phyloP scores from a whole-genome alignment of 1,140 invertebrate species.

The Caenorhabditis briggsae region DNA sequence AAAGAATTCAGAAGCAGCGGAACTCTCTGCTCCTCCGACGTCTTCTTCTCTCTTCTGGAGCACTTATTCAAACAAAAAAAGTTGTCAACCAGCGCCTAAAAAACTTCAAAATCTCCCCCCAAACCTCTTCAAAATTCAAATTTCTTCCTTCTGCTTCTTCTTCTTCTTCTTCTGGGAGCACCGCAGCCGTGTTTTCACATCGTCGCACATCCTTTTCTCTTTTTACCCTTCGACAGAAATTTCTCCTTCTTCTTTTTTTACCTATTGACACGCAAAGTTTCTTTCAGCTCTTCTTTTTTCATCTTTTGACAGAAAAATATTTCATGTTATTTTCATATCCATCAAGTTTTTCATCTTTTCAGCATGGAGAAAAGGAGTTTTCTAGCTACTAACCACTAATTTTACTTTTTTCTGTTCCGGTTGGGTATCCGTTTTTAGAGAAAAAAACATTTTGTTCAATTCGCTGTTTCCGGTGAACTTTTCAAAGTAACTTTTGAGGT shows the following conservation, averaged over 20 bases:
- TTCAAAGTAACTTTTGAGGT: no score
- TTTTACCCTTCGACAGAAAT: neutral
- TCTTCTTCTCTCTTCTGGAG: constrained; percentile 18
- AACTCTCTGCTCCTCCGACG: neutral
- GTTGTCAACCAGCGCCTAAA: constrained; percentile 42
- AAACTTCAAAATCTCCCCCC: constrained; percentile 1
- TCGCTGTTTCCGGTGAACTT: no score
- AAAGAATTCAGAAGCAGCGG: constrained; percentile 53
- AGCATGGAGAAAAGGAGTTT: neutral
- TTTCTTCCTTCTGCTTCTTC: neutral
- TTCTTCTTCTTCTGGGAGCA: neutral
- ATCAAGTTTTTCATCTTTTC: neutral
- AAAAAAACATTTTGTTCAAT: no score
- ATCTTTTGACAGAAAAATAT: neutral
- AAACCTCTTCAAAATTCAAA: constrained; percentile 50
- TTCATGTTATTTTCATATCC: constrained; percentile 16
- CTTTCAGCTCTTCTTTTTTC: neutral
- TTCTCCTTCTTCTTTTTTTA: constrained; percentile 10
- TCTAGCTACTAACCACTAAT: neutral
- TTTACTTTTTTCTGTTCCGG: neutral
- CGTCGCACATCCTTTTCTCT: constrained; percentile 52
- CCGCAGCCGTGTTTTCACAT: constrained; percentile 25
- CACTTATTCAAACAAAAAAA: constrained; percentile 56
- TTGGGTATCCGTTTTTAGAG: neutral
- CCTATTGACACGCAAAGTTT: constrained; percentile 44